Conservation (phyloP, 2,113 vertebrate species). For the Pelodiscus sinensis region DNA sequence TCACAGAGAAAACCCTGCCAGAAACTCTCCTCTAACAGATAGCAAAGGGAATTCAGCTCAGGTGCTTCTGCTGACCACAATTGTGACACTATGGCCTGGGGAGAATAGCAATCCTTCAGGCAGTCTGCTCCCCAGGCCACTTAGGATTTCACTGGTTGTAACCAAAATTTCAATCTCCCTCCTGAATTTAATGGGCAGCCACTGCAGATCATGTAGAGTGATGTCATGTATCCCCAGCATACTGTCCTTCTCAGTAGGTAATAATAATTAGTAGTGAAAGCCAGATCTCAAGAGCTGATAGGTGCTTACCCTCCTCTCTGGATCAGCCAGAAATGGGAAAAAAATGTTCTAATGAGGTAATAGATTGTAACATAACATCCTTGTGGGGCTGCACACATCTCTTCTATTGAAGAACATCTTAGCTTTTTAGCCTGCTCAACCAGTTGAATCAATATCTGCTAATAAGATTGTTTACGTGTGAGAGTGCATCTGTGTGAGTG, state of each 20-base stretch:
- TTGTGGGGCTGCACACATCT: neutral
- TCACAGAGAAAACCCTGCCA: too few relatives aligned
- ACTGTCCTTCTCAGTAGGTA: neutral
- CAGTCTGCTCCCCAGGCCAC: neutral
- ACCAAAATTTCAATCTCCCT: neutral
- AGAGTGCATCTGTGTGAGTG: accelerated
- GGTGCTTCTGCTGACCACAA: too few relatives aligned
- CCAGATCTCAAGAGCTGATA: neutral
- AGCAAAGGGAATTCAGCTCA: too few relatives aligned
- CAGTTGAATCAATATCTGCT: neutral
- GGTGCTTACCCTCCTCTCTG: neutral
- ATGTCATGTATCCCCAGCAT: neutral
- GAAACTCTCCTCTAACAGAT: too few relatives aligned
- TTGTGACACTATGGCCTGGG: too few relatives aligned
- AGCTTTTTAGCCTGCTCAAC: neutral
- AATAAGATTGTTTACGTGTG: neutral
- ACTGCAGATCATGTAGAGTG: neutral
- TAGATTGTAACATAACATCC: neutral
- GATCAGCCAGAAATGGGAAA: neutral
- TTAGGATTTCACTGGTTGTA: too few relatives aligned
- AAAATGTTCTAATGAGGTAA: neutral
- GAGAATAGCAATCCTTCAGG: neutral
- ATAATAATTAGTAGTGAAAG: neutral
- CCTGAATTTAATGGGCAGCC: neutral
- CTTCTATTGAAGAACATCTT: neutral